A percentile compares a stretch with the other conserved stretches of the same genome.
phyloP scores from a whole-genome alignment of 1,140 invertebrate genomes.

The Drosophila rhopaloa region DNA sequence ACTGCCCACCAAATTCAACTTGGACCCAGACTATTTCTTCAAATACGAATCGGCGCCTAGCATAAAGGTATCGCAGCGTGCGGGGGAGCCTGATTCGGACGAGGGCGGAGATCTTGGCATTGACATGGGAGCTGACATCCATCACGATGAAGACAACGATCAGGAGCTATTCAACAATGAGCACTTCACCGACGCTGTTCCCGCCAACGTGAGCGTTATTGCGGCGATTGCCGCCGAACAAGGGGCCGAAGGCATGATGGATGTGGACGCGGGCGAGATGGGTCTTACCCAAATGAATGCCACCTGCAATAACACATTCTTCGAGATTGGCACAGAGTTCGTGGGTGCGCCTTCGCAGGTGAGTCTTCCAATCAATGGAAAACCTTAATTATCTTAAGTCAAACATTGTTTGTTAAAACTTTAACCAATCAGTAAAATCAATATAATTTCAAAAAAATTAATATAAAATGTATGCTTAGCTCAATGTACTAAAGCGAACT shows the following conservation, averaged over 20 bases:
- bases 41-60: conserved; percentile 66
- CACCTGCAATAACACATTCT: conserved; percentile 65
- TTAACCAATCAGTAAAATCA: no score
- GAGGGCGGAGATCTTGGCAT: conserved; percentile 32
- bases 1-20: conserved; percentile 70
- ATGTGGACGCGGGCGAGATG: conserved; percentile 46
- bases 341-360: conserved; percentile 79
- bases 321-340: conserved; percentile 79
- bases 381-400: no score
- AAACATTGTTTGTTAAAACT: no score
- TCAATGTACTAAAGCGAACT: no score
- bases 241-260: conserved; percentile 52
- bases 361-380: background rate
- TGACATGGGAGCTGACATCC: conserved; percentile 23
- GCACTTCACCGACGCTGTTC: conserved; percentile 48
- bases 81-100: conserved; percentile 43
- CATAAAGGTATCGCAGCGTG: conserved; percentile 47
- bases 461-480: no score
- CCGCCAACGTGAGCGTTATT: conserved; percentile 24
- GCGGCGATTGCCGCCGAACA: background rate
- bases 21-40: conserved; percentile 62
- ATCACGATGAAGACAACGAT: conserved; percentile 54
- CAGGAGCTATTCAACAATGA: conserved; percentile 66
- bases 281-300: conserved; percentile 10
- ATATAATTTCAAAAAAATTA: no score